Percentiles rank a stretch among this genome's conserved stretches.
Evolutionary conservation across 1,140 invertebrate species (phyloP).

Genomic region (Diorhabda elongata): DNA sequence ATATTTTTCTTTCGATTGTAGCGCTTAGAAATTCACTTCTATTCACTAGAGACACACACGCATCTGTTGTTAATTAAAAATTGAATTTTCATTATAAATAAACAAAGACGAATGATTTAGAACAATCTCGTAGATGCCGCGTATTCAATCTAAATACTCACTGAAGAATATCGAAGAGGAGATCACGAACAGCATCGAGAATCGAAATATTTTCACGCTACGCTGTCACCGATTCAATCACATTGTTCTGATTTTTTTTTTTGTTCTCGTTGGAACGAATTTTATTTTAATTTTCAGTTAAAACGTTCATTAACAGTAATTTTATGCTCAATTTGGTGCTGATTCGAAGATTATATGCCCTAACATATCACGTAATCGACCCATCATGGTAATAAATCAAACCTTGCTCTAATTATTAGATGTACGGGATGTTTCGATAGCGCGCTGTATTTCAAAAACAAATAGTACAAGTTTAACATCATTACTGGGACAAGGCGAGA

Average conservation of each 20-base stretch:
- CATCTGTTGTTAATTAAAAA: neutral
- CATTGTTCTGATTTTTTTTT: conserved; percentile 3
- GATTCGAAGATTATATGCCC: neutral
- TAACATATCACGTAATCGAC: neutral
- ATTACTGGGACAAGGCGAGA: too few species aligned
- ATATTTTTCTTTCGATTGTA: neutral
- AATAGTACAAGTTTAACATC: neutral
- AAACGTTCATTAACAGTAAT: conserved; percentile 13
- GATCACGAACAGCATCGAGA: conserved; percentile 4
- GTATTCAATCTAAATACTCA: conserved; percentile 13
- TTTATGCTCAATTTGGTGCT: conserved; percentile 2
- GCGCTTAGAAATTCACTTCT: neutral
- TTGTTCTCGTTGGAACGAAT: conserved; percentile 2
- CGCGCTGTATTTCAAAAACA: neutral
- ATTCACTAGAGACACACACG: neutral
- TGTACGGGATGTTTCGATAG: too few species aligned
- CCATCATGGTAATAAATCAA: too few species aligned
- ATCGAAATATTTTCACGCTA: conserved; percentile 15
- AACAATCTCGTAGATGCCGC: neutral
- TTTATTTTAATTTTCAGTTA: conserved; percentile 6
- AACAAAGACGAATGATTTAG: neutral
- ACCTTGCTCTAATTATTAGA: too few species aligned
- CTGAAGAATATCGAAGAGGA: conserved; percentile 12
- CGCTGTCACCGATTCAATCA: conserved; percentile 1
- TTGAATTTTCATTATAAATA: neutral